Conservation (phyloP, 1,140 invertebrate species). For the Aphelenchoides avenae region DNA sequence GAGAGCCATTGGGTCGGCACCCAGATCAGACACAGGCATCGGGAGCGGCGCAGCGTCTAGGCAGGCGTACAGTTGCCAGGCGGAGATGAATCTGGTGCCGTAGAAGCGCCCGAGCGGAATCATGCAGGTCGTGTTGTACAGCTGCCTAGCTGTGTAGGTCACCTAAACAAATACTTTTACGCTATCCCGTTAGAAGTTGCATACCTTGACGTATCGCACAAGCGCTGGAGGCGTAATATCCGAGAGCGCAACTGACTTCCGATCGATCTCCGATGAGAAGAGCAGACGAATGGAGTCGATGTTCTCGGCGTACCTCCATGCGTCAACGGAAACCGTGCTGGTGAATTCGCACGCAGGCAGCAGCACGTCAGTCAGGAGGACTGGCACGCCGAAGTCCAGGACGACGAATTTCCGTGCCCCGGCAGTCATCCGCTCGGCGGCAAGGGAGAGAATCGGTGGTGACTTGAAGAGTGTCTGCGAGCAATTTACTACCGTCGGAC, state of each 20-base stretch:
- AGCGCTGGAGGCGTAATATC: constrained; percentile 9
- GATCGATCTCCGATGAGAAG: constrained; percentile 15
- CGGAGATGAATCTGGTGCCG: constrained; percentile 9
- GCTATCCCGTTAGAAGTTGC: neutral
- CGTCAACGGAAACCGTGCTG: constrained; percentile 16
- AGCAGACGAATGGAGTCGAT: constrained; percentile 7
- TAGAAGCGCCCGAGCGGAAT: constrained; percentile 6
- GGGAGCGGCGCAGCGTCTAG: too few species aligned
- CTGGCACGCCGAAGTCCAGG: constrained; percentile 78
- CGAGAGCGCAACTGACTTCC: constrained; percentile 19
- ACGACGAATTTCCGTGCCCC: constrained; percentile 63
- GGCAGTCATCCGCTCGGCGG: constrained; percentile 13
- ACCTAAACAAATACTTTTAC: constrained; percentile 12
- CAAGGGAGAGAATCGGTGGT: neutral
- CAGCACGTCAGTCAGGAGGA: constrained; percentile 79
- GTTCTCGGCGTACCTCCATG: constrained; percentile 27
- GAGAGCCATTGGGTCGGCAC: too few species aligned
- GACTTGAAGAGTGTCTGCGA: constrained; percentile 9
- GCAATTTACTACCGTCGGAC: neutral
- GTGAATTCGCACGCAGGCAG: constrained; percentile 67
- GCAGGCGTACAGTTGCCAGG: constrained; percentile 6
- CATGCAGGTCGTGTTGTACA: constrained; percentile 6
- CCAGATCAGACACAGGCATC: too few species aligned
- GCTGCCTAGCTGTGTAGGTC: constrained; percentile 13
- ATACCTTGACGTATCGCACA: neutral